A percentile compares a stretch with the other conserved stretches of the same genome.
Evolutionary conservation across 2,113 vertebrate genomes (phyloP).

Genomic region (Camelus bactrianus): DNA sequence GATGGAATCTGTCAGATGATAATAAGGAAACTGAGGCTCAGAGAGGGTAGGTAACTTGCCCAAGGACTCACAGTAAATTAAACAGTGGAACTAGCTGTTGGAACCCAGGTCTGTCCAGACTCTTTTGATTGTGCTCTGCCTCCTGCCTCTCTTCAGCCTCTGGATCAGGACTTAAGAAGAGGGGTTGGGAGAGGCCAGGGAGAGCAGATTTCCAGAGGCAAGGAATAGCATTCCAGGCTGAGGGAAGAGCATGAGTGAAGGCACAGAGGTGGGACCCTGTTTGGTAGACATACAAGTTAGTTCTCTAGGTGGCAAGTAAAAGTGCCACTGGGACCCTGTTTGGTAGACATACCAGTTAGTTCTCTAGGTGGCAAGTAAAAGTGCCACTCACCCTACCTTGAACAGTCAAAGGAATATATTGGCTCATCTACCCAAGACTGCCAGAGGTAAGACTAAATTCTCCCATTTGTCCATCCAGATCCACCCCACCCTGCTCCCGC

Average conservation of each 20-base stretch:
- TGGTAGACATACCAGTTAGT: rapidly evolving
- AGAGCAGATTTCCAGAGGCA: not conserved
- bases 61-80: not conserved
- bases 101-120: not conserved
- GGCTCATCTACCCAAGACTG: not conserved
- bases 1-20: not conserved
- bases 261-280: too few relatives aligned
- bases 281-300: rapidly evolving
- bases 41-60: not conserved
- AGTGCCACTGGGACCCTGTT: not conserved
- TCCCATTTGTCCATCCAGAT: not conserved
- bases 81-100: not conserved
- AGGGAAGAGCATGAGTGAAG: not conserved
- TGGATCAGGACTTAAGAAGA: not conserved
- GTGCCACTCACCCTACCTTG: not conserved
- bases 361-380: not conserved
- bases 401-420: too few relatives aligned
- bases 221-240: not conserved
- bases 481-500: rapidly evolving
- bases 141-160: not conserved
- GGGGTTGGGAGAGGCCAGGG: not conserved
- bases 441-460: rapidly evolving
- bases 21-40: conserved; percentile 8
- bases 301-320: not conserved
- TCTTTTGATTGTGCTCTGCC: not conserved